Percentiles rank a stretch among this genome's conserved stretches.
Evolutionary conservation across 2,113 vertebrate genomes (phyloP).

Genomic region (Rhombomys opimus): DNA sequence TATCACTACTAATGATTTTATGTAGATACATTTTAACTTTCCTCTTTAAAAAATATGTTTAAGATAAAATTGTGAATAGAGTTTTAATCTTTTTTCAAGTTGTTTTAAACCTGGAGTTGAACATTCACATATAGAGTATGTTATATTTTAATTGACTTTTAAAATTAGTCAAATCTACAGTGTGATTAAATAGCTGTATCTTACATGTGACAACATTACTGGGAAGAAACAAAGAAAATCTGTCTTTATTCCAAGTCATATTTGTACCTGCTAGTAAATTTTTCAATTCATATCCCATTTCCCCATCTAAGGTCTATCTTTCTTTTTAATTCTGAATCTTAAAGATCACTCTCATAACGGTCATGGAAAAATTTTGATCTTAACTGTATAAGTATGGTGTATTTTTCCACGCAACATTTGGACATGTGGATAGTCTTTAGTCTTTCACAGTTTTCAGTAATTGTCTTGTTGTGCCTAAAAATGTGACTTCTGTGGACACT

Average conservation of each 20-base stretch:
- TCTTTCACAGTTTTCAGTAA: not conserved
- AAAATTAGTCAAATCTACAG: not conserved
- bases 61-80: not conserved
- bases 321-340: not conserved
- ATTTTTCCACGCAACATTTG: not conserved
- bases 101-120: not conserved
- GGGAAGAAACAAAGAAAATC: not conserved
- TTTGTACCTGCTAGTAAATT: not conserved
- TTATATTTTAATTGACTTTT: not conserved
- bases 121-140: not conserved
- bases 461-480: rapidly evolving
- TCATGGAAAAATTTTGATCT: not conserved
- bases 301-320: not conserved
- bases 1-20: constrained; percentile 27
- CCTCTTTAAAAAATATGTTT: not conserved
- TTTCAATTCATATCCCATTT: not conserved
- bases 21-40: constrained; percentile 35
- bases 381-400: not conserved
- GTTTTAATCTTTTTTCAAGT: not conserved
- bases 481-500: not conserved
- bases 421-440: not conserved
- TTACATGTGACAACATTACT: not conserved
- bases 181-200: not conserved
- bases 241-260: not conserved
- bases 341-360: not conserved